Evolutionary conservation across 2,888 invertebrate species (phyloP).

Genomic region (Pharmacophagus antenor): DNA sequence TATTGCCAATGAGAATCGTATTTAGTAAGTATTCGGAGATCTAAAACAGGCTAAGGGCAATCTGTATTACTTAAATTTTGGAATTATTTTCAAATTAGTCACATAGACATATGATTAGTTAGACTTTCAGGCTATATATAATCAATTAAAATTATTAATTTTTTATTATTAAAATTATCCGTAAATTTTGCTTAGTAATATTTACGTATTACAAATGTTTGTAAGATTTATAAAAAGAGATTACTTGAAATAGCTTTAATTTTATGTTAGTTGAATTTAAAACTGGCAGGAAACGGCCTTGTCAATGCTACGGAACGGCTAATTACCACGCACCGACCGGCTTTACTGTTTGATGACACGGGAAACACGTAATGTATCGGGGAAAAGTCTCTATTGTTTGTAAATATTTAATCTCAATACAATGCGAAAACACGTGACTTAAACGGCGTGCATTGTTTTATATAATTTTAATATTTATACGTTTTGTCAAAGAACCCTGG

Average conservation of each 20-base stretch:
- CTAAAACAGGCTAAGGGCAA: not conserved
- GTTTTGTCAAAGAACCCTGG: not conserved
- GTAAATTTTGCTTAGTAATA: too few relatives aligned
- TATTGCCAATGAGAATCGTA: constrained; percentile 1
- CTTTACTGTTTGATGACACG: constrained; percentile 53
- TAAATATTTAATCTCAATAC: constrained; percentile 26
- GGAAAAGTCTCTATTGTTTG: constrained; percentile 30
- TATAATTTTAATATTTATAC: constrained; percentile 1
- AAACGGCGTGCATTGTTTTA: constrained; percentile 11
- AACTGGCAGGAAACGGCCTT: constrained; percentile 55
- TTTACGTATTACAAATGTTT: too few relatives aligned
- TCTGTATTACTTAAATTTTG: not conserved
- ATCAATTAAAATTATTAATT: not conserved
- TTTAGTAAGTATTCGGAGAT: not conserved
- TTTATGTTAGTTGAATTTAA: constrained; percentile 41
- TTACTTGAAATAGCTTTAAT: constrained; percentile 11
- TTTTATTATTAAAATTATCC: too few relatives aligned
- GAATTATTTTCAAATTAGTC: not conserved
- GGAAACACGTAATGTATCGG: constrained; percentile 42
- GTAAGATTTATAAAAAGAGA: not conserved
- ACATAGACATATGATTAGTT: not conserved
- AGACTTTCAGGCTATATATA: not conserved
- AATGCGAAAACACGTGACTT: constrained; percentile 22
- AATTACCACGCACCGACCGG: constrained; percentile 56
- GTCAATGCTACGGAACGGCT: constrained; percentile 52